A percentile compares a stretch with the other conserved stretches of the same genome.
Evolutionary conservation across 2,888 invertebrate genomes (phyloP).

Genomic region (Lagria hirta): DNA sequence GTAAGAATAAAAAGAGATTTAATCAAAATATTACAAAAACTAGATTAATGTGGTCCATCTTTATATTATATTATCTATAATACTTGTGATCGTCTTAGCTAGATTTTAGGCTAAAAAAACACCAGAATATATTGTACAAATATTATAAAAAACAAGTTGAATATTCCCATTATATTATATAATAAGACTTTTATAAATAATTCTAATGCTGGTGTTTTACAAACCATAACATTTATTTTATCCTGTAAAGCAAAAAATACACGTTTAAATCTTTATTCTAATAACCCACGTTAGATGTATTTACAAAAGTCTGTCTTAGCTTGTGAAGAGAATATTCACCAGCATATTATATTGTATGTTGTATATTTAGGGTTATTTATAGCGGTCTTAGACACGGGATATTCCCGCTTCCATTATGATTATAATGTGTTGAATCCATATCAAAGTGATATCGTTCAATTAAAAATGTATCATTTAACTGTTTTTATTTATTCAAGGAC

Average conservation of each 20-base stretch:
- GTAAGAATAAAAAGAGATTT: slow-evolving; percentile 33
- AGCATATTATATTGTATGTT: slow-evolving; percentile 47
- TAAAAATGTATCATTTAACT: slow-evolving; percentile 42
- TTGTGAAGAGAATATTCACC: no score
- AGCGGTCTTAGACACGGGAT: slow-evolving; percentile 27
- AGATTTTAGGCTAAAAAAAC: slow-evolving; percentile 40
- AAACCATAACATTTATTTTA: no score
- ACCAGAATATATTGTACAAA: slow-evolving; percentile 55
- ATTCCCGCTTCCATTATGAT: slow-evolving; percentile 33
- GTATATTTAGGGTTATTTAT: slow-evolving; percentile 45
- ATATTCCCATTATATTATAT: slow-evolving; percentile 45
- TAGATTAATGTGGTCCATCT: slow-evolving; percentile 39
- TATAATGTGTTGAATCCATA: slow-evolving; percentile 46
- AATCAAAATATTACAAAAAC: slow-evolving; percentile 35
- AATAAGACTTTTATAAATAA: no score
- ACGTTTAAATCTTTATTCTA: no score
- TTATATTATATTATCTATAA: slow-evolving; percentile 36
- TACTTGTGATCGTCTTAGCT: slow-evolving; percentile 51
- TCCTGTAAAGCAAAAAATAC: no score
- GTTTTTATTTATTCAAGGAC: slow-evolving; percentile 26
- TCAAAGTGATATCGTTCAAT: slow-evolving; percentile 52
- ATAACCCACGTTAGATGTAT: no score
- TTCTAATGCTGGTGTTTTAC: no score
- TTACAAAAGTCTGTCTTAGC: no score
- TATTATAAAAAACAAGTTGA: slow-evolving; percentile 40